Conservation (phyloP, 2,113 vertebrate species). For the Collichthys lucidus region DNA sequence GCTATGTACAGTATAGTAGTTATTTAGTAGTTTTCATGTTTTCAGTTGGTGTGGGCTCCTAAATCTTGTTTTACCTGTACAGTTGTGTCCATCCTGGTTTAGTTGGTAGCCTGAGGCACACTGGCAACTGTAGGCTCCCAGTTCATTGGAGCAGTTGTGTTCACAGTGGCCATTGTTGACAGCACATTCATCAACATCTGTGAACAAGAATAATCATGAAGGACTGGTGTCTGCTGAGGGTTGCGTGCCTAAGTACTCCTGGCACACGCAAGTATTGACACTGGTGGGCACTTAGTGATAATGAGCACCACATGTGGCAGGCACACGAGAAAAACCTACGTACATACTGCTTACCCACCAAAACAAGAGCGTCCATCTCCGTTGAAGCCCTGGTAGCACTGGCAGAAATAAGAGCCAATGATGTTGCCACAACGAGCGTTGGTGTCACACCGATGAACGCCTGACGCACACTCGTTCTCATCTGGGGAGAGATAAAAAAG, state of each 20-base stretch:
- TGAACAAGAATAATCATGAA: conserved; percentile 20
- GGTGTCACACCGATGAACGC: conserved; percentile 80
- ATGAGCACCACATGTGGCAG: not conserved
- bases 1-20: too few species aligned
- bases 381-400: conserved; percentile 86
- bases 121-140: conserved; percentile 78
- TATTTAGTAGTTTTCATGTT: not conserved
- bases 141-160: conserved; percentile 82
- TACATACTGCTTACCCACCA: conserved; percentile 69
- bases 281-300: not conserved
- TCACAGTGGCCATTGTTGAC: conserved; percentile 78
- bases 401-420: conserved; percentile 87
- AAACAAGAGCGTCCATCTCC: conserved; percentile 85
- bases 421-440: conserved; percentile 86
- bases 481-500: conserved; percentile 68
- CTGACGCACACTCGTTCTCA: conserved; percentile 84
- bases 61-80: conserved; percentile 73
- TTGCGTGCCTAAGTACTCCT: conserved; percentile 7
- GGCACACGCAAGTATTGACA: not conserved
- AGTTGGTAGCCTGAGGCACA: conserved; percentile 79
- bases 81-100: conserved; percentile 73
- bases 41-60: not conserved
- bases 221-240: not conserved
- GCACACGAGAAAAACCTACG: not conserved
- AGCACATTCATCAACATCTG: conserved; percentile 85